Base-by-base conservation (phyloP, 2,888 invertebrate species). In the Hirudinaria manillensis region DNA sequence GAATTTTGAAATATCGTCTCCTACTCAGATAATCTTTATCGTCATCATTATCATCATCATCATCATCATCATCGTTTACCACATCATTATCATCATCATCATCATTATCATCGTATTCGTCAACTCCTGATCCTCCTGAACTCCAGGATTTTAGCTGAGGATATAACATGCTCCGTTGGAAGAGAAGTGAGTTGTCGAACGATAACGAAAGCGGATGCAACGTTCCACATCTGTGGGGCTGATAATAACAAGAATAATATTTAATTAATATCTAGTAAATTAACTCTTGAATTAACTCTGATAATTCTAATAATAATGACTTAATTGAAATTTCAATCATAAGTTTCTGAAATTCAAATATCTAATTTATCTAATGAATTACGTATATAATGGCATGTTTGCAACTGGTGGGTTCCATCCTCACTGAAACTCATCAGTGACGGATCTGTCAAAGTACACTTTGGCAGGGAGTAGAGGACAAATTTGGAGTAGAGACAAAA, bases 1-100 rank as follows among this genome's bases (percentile, higher is more conserved):
- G 45, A 45, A 45, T 16, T 16, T 45, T 16, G 6, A 45, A 45
- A 45, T 45, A 45, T 45, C 45, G 3, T 45, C 45, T 45, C 45
- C 45, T 45, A 16, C 16, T 45, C 45, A 45, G 13, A 16, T 45
- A 45, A 1, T 45, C 21, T 53, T 32, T 21, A 4, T 38, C 29
- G 4, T 36, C 68, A 13, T 24, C 34, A 68, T 7, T 1, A 13
- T 38, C 13, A 1, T 16, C 68, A 16, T 24, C 24, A 24, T 68
- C 7, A 68, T 10, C 13, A 13, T 38, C 72, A 72, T 72, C 29
- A 45, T 71, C 71, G 45, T n/a, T 51, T 24, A 13, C 53, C 13
- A 29, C 53, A 71, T 45, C 71, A 51, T 36, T 51, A 51, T 70
- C 70, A 34, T 70, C 7, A 29, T 70, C 34, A 70, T 71, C 71